Conservation (phyloP, 2,797 vertebrate species). For the Manis pentadactyla region DNA sequence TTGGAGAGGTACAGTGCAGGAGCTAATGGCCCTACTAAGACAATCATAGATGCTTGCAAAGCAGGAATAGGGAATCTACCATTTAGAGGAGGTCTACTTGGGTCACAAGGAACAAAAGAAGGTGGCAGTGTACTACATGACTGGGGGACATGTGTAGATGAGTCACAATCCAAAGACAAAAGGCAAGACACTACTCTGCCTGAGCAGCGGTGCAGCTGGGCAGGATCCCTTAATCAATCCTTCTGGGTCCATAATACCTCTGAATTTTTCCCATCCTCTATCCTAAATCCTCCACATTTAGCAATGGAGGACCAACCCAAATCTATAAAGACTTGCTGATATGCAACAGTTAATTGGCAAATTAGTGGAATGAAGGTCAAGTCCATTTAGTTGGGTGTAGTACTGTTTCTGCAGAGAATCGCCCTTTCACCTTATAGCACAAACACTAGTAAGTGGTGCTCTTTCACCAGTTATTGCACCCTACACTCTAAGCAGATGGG, state of each 20-base stretch:
- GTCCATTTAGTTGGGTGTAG: neutral
- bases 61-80: neutral
- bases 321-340: neutral
- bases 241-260: neutral
- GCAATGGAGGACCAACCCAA: neutral
- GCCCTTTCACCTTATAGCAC: neutral
- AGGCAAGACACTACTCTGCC: neutral
- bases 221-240: neutral
- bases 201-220: neutral
- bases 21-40: neutral
- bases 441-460: neutral
- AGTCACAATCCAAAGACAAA: neutral
- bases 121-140: accelerated
- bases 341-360: neutral
- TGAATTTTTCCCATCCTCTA: neutral
- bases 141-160: neutral
- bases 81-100: neutral
- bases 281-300: neutral
- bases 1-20: neutral
- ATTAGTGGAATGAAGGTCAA: neutral
- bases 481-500: neutral
- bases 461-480: neutral
- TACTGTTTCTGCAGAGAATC: neutral
- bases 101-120: neutral
- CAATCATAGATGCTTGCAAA: neutral